Conservation (phyloP, 2,797 vertebrate species). For the Enteromius viviparus region DNA sequence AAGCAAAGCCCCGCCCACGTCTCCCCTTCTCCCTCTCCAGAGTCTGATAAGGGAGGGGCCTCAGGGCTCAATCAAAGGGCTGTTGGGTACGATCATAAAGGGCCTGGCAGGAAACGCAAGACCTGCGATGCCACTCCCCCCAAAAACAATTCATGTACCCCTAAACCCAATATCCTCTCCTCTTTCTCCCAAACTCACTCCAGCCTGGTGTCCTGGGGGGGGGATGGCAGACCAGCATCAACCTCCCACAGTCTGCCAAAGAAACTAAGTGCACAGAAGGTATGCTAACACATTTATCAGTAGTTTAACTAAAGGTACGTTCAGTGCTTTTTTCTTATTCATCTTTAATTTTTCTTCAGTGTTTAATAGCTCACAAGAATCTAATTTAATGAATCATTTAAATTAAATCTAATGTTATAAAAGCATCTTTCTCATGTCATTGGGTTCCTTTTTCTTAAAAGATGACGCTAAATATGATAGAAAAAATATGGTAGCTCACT, state of each 20-base stretch:
- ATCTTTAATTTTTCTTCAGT: not conserved
- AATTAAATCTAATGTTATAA: not conserved
- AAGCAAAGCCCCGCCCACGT: slow-evolving; percentile 64
- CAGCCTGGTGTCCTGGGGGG: slow-evolving; percentile 77
- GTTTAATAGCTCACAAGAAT: not conserved
- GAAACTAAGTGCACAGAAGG: slow-evolving; percentile 79
- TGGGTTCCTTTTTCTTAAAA: not conserved
- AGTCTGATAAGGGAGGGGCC: slow-evolving; percentile 55
- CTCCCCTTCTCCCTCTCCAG: slow-evolving; percentile 48
- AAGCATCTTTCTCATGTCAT: not conserved
- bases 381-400: not conserved
- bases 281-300: slow-evolving; percentile 55
- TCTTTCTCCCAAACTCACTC: slow-evolving; percentile 63
- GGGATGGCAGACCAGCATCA: slow-evolving; percentile 66
- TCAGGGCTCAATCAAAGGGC: slow-evolving; percentile 64
- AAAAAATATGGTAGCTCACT: not conserved
- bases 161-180: slow-evolving; percentile 74
- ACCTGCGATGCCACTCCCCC: slow-evolving; percentile 64
- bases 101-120: slow-evolving; percentile 80
- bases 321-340: not conserved
- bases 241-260: slow-evolving; percentile 73
- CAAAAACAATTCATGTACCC: slow-evolving; percentile 60
- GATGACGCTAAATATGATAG: not conserved
- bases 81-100: slow-evolving; percentile 71
- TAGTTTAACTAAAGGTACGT: not conserved